phyloP scores from a whole-genome alignment of 2,888 invertebrate genomes.

The Amitus sp. region DNA sequence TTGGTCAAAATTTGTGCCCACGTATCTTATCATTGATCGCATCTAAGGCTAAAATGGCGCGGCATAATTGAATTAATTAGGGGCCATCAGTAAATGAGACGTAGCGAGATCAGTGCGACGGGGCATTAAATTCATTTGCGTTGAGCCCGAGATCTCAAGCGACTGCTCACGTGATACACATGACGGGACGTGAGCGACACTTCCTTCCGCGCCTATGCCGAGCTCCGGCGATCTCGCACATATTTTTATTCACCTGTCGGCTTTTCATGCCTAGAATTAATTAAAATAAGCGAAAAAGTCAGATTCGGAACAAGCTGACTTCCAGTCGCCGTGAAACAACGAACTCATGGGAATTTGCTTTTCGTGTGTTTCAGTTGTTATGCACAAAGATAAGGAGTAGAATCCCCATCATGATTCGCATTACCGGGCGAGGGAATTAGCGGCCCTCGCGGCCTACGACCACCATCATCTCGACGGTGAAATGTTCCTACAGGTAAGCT shows the following conservation, averaged over 20 bases:
- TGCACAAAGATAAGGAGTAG: slow-evolving; percentile 94
- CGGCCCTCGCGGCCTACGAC: slow-evolving; percentile 87
- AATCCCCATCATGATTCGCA: slow-evolving; percentile 73
- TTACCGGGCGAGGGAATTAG: slow-evolving; percentile 77
- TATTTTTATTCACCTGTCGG: slow-evolving; percentile 53
- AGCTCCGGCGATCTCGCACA: slow-evolving; percentile 51
- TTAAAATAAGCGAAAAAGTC: slow-evolving; percentile 2
- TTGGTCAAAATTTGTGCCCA: slow-evolving; percentile 1
- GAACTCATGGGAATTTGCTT: background rate
- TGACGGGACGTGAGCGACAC: slow-evolving; percentile 58
- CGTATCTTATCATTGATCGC: slow-evolving; percentile 15
- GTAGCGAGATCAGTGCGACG: slow-evolving; percentile 15
- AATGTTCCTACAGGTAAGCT: slow-evolving; percentile 91
- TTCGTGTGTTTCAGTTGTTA: slow-evolving; percentile 80
- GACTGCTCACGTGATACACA: slow-evolving; percentile 38
- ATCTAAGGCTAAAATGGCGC: slow-evolving; percentile 10
- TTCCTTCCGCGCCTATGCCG: slow-evolving; percentile 51
- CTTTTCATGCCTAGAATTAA: slow-evolving; percentile 47
- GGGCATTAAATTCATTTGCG: slow-evolving; percentile 29
- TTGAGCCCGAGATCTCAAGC: slow-evolving; percentile 21
- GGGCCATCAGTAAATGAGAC: slow-evolving; percentile 15
- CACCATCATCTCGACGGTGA: slow-evolving; percentile 92
- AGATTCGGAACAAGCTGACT: too few relatives aligned
- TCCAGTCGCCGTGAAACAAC: too few relatives aligned
- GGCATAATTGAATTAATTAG: slow-evolving; percentile 24